These are phyloP conservation scores for Muraenolepis orangiensis DNA, from an alignment of 2,797 vertebrate species.

Conservation along the genomic window DNA sequence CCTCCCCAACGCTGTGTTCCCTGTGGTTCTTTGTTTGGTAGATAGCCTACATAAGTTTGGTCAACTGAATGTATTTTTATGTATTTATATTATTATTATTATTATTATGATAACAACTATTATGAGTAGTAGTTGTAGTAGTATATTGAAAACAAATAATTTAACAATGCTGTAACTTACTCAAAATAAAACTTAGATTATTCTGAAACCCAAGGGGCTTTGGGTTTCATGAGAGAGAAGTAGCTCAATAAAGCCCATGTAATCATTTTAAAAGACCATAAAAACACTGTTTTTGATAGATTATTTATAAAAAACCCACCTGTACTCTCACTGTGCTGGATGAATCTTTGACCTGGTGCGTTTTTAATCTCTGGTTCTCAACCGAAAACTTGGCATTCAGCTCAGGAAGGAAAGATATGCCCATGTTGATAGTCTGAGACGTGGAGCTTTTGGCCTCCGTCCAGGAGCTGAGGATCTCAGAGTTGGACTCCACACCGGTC, in stretches of 20 bases:
- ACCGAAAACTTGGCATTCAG: slow-evolving; percentile 84
- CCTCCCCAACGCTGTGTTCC: background rate
- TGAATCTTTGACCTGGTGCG: slow-evolving; percentile 79
- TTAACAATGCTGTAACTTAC: background rate
- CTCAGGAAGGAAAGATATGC: slow-evolving; percentile 67
- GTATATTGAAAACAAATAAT: too few species aligned
- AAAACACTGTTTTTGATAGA: background rate
- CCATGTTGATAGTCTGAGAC: slow-evolving; percentile 76
- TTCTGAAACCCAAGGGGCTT: too few species aligned
- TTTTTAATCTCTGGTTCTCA: slow-evolving; percentile 82
- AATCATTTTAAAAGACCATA: background rate
- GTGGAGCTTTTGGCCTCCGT: slow-evolving; percentile 78
- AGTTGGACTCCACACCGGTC: slow-evolving; percentile 84
- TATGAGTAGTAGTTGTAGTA: background rate
- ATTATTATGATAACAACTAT: background rate
- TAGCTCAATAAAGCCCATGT: too few species aligned
- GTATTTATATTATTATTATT: background rate
- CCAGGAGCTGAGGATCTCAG: slow-evolving; percentile 85
- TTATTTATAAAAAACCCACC: slow-evolving; percentile 52
- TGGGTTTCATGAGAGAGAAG: too few species aligned
- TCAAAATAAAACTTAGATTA: too few species aligned
- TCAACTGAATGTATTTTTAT: background rate
- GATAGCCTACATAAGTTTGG: background rate
- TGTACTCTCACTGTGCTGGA: slow-evolving; percentile 81
- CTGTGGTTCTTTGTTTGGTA: background rate